These are phyloP conservation scores for Stenodera caucasica DNA, from an alignment of 2,888 invertebrate species.

Conservation along the genomic window DNA sequence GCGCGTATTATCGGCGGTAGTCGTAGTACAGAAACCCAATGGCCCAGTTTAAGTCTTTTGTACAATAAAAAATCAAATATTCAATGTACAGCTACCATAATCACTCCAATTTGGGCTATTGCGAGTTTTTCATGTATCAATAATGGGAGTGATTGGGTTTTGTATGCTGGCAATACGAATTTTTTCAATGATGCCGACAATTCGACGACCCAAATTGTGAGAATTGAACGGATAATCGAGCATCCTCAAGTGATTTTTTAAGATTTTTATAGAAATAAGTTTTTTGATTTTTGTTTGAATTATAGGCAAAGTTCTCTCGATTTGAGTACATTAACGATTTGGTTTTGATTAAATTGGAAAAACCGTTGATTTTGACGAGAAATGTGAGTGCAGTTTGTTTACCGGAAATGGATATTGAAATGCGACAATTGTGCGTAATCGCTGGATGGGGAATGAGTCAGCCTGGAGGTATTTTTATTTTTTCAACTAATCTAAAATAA, in stretches of 20 bases:
- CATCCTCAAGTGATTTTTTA: constrained; percentile 58
- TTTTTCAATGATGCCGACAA: constrained; percentile 49
- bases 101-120: constrained; percentile 58
- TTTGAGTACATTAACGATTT: constrained; percentile 63
- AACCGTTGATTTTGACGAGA: constrained; percentile 58
- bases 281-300: constrained; percentile 18
- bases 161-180: constrained; percentile 52
- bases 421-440: constrained; percentile 60
- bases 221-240: constrained; percentile 56
- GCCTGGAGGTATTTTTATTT: constrained; percentile 52
- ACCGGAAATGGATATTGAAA: constrained; percentile 56
- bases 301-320: constrained; percentile 60
- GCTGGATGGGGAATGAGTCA: constrained; percentile 63
- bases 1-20: constrained; percentile 59
- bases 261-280: not conserved
- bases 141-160: constrained; percentile 45
- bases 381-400: constrained; percentile 64
- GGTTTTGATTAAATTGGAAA: constrained; percentile 59
- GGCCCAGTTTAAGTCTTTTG: constrained; percentile 62
- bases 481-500: too few species aligned
- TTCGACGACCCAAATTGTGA: constrained; percentile 47
- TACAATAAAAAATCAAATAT: constrained; percentile 54
- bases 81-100: constrained; percentile 58
- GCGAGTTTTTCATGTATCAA: constrained; percentile 57
- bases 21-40: constrained; percentile 57